A percentile compares a stretch with the other conserved stretches of the same genome.
Evolutionary conservation across 2,113 vertebrate species (phyloP).

Genomic region (Myrmecophaga tridactyla): DNA sequence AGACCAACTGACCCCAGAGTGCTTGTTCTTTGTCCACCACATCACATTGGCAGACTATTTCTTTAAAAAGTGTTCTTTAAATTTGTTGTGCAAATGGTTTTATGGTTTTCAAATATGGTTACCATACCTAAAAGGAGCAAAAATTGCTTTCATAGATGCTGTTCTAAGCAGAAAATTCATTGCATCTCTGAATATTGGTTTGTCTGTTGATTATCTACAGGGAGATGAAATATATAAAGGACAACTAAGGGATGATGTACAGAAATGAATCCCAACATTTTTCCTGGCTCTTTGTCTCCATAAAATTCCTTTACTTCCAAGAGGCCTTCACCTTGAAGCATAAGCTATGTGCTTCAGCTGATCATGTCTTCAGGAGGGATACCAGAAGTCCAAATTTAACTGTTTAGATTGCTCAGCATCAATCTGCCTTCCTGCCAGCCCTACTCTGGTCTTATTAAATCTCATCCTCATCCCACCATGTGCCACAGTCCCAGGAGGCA

Average conservation of each 20-base stretch:
- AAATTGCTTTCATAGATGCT: not conserved
- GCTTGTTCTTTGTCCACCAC: fast-evolving
- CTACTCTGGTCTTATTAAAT: not conserved
- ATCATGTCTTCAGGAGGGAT: not conserved
- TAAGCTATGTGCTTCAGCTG: not conserved
- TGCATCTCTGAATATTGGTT: not conserved
- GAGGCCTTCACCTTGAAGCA: not conserved
- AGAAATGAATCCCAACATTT: not conserved
- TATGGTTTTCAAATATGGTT: not conserved
- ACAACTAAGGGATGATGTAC: not conserved
- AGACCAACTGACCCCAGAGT: fast-evolving
- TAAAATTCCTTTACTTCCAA: not conserved
- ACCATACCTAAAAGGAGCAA: not conserved
- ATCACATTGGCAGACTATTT: not conserved
- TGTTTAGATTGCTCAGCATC: not conserved
- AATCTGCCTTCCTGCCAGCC: not conserved
- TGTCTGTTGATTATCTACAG: not conserved
- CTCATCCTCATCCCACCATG: too few relatives aligned
- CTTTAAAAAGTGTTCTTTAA: not conserved
- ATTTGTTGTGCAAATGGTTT: not conserved
- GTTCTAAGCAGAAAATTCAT: not conserved
- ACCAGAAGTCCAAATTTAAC: not conserved
- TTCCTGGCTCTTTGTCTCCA: not conserved
- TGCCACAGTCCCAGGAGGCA: not conserved
- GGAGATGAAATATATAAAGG: not conserved